phyloP scores from a whole-genome alignment of 1,140 invertebrate species.

The Euwallacea similis region DNA sequence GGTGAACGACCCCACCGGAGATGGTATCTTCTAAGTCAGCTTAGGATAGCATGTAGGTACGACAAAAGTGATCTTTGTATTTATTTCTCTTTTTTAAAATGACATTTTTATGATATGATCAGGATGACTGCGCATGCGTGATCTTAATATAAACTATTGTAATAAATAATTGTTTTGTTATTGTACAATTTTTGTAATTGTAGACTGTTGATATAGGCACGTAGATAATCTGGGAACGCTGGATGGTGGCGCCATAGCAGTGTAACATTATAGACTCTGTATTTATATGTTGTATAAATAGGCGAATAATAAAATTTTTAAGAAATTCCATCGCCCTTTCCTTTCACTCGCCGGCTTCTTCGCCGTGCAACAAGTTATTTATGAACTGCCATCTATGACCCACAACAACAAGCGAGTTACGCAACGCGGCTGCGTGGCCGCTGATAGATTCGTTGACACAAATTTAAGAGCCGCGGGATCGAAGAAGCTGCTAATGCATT shows the following conservation, averaged over 20 bases:
- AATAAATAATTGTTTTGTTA: constrained; percentile 44
- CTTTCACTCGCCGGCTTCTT: too few relatives aligned
- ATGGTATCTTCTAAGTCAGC: constrained; percentile 66
- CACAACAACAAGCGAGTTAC: too few relatives aligned
- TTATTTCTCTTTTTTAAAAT: constrained; percentile 48
- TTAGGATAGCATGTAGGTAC: constrained; percentile 2
- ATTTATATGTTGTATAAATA: constrained; percentile 3
- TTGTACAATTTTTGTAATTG: constrained; percentile 42
- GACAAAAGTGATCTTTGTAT: constrained; percentile 46
- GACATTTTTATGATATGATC: constrained; percentile 29
- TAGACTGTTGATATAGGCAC: constrained; percentile 45
- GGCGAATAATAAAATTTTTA: neutral
- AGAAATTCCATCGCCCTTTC: neutral
- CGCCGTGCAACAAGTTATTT: too few relatives aligned
- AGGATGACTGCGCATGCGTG: constrained; percentile 42
- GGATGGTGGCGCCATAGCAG: neutral
- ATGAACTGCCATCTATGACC: too few relatives aligned
- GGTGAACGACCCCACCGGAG: constrained; percentile 90
- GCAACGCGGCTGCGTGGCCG: too few relatives aligned
- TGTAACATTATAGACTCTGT: neutral
- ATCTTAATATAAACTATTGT: constrained; percentile 42
- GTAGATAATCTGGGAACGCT: constrained; percentile 6
- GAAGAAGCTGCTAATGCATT: too few relatives aligned
- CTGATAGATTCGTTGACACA: too few relatives aligned
- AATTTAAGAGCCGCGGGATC: too few relatives aligned